Evolutionary conservation across 2,888 invertebrate species (phyloP).

Genomic region (Strigamia crassipes): DNA sequence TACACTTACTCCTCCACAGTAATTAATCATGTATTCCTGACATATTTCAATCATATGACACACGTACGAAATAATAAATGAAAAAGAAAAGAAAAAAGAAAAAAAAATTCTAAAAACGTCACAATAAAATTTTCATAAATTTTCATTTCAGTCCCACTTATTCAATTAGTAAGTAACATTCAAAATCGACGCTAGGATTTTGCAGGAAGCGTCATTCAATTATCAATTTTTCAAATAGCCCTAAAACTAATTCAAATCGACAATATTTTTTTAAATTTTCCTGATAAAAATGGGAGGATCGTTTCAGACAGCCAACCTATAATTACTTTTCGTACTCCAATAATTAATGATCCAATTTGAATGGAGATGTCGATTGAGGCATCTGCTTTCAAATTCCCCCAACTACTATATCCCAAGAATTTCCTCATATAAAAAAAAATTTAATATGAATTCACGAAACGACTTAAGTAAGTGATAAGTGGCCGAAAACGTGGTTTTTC

Average conservation of each 20-base stretch:
- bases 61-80: neutral
- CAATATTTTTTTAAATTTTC: neutral
- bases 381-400: conserved; percentile 31
- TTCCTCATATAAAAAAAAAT: neutral
- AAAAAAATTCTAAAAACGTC: neutral
- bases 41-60: conserved; percentile 8
- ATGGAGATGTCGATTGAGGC: conserved; percentile 35
- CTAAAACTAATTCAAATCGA: neutral
- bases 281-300: conserved; percentile 5
- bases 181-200: neutral
- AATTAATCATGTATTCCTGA: conserved; percentile 6
- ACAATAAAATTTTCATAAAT: neutral
- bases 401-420: neutral
- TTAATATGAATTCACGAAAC: neutral
- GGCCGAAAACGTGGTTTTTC: conserved; percentile 5
- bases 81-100: neutral
- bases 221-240: neutral
- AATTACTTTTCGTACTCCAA: conserved; percentile 34
- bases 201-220: neutral
- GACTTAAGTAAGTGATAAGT: neutral
- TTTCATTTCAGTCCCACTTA: neutral
- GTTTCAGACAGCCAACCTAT: conserved; percentile 29
- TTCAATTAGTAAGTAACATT: neutral
- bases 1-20: neutral
- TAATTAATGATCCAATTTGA: conserved; percentile 40